Conservation (phyloP, 2,113 vertebrate species). For the Heterotis niloticus region DNA sequence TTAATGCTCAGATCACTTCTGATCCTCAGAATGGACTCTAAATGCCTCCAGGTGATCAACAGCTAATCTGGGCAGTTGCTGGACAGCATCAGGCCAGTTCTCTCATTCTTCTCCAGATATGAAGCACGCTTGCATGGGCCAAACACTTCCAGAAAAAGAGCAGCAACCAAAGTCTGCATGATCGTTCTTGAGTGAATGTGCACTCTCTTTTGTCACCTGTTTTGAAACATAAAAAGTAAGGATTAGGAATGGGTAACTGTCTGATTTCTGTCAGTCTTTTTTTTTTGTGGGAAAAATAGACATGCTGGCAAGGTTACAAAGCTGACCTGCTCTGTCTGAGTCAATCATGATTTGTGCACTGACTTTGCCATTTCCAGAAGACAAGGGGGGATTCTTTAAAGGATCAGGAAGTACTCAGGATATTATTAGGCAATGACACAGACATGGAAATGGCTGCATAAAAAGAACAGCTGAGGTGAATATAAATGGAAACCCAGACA, state of each 20-base stretch:
- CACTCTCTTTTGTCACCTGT: not conserved
- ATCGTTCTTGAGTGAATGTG: not conserved
- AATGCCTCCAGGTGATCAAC: slow-evolving; percentile 55
- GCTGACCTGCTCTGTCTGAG: not conserved
- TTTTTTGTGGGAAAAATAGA: not conserved
- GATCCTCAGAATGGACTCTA: slow-evolving; percentile 51
- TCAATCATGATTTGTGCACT: not conserved
- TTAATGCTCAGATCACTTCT: slow-evolving; percentile 45
- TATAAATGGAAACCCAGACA: not conserved
- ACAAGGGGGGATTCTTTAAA: slow-evolving; percentile 3
- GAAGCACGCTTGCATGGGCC: slow-evolving; percentile 40
- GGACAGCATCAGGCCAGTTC: slow-evolving; percentile 36
- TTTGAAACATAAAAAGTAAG: not conserved
- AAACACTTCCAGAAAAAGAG: slow-evolving; percentile 32
- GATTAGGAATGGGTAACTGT: not conserved
- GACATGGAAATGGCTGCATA: not conserved
- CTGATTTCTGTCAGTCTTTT: not conserved
- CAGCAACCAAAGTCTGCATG: not conserved
- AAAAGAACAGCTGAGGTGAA: slow-evolving; percentile 11
- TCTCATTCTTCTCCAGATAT: slow-evolving; percentile 57
- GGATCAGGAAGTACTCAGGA: slow-evolving; percentile 1
- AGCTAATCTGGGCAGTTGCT: slow-evolving; percentile 32
- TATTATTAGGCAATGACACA: not conserved
- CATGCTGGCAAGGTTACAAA: not conserved
- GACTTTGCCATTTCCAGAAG: not conserved